Evolutionary conservation across 2,888 invertebrate genomes (phyloP), one percentile per base, ranked within the genome.

Genomic region (Charanyca ferruginea): DNA sequence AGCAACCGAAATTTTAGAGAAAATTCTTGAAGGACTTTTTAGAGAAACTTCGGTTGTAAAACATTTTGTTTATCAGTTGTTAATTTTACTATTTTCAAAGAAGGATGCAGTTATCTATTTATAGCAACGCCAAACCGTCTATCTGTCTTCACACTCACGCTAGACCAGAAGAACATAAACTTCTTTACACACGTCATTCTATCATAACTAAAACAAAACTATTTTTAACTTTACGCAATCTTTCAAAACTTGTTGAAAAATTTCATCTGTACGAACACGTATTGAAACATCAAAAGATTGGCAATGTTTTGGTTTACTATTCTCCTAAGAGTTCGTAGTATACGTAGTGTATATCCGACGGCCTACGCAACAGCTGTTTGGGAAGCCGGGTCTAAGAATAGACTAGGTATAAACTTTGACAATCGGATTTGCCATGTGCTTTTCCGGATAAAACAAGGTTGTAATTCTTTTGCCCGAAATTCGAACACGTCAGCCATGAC

Each of bases 201-300:
- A 48, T 35, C 35, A 62, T 48, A 71, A 68, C 28, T 48, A 35
- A 47, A 48, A 57, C n/a, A 70, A 0, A 11, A 11, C 11, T 67
- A 60, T 71, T 38, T 51, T 41, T 62, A 62, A 23, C 1, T 20
- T 48, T 38, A 73, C 73, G 28, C 48, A 76, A 64, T 9, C 41
- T 22, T 32, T 59, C 1, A 20, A 41, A 47, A 45, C 0, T 42
- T 32, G 51, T 54, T 58, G 47, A 55, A 71, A 55, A 18, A 22
- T 57, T 67, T 73, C 52, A 41, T 48, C 13, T 53, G 23, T 45
- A 48, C 7, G 18, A 3, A 28, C 1, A 28, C 16, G 32, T 3
- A 48, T 4, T 3, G 25, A 23, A 51, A 74, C 74, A 59, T 74
- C 77, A 74, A 74, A 74, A 72, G 73, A 77, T 74, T 66, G 25